phyloP scores from a whole-genome alignment of 2,113 vertebrate species.

The Oreochromis niloticus region DNA sequence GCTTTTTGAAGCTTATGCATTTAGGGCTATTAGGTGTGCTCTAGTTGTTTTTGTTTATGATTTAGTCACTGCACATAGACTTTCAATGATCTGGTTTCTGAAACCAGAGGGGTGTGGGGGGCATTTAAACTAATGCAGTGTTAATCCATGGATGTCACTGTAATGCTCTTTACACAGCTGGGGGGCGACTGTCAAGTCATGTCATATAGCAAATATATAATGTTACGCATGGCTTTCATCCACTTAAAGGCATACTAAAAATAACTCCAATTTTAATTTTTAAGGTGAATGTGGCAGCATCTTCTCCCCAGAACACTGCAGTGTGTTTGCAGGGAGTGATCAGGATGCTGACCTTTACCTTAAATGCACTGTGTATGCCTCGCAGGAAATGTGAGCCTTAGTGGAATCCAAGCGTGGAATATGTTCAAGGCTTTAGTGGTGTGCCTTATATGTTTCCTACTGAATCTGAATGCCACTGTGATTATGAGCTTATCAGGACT shows the following conservation, averaged over 20 bases:
- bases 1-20: neutral
- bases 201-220: neutral
- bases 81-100: neutral
- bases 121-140: conserved; percentile 6
- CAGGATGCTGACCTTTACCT: conserved; percentile 34
- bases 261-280: neutral
- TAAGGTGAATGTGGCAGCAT: neutral
- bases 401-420: neutral
- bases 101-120: neutral
- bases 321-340: conserved; percentile 4
- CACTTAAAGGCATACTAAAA: neutral
- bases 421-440: neutral
- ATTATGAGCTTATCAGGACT: conserved; percentile 51
- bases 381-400: neutral
- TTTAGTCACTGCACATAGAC: neutral
- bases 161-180: conserved; percentile 3
- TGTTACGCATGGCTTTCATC: neutral
- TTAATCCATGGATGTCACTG: conserved; percentile 11
- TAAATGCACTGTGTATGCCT: conserved; percentile 19
- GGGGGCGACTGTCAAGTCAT: neutral
- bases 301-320: neutral
- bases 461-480: conserved; percentile 33
- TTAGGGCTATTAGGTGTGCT: neutral
- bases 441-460: neutral
- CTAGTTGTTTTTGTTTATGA: neutral